phyloP scores from a whole-genome alignment of 2,797 vertebrate species.

The Lateolabrax maculatus region DNA sequence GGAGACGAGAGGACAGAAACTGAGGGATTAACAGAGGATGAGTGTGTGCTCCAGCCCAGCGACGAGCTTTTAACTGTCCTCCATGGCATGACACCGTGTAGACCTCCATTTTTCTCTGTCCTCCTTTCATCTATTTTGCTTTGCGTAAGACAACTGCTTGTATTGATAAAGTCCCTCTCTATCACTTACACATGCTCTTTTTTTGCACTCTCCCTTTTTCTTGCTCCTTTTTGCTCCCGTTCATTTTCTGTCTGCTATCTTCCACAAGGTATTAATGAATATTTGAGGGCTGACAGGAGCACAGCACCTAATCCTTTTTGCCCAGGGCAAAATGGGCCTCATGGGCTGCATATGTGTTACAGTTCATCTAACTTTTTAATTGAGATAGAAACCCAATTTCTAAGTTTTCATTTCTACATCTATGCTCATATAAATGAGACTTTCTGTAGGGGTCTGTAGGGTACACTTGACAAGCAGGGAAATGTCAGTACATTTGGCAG shows the following conservation, averaged over 20 bases:
- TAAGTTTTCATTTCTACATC: constrained; percentile 73
- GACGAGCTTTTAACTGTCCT: constrained; percentile 80
- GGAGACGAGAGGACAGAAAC: constrained; percentile 74
- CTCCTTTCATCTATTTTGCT: constrained; percentile 77
- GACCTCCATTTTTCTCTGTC: constrained; percentile 72
- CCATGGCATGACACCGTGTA: constrained; percentile 75
- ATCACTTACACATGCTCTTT: constrained; percentile 64
- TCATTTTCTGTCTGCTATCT: constrained; percentile 71
- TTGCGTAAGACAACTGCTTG: constrained; percentile 72
- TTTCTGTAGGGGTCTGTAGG: constrained; percentile 43
- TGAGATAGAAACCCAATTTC: constrained; percentile 77
- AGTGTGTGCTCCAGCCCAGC: constrained; percentile 67
- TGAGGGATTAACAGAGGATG: constrained; percentile 76
- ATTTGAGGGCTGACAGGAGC: constrained; percentile 78
- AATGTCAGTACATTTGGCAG: constrained; percentile 33
- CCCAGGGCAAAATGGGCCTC: constrained; percentile 75
- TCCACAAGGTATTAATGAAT: constrained; percentile 80
- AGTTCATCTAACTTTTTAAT: constrained; percentile 83
- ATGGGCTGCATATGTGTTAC: constrained; percentile 70
- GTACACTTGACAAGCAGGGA: constrained; percentile 22
- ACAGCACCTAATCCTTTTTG: constrained; percentile 78
- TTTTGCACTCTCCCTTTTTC: constrained; percentile 24
- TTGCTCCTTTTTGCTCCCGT: constrained; percentile 56
- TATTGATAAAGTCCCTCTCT: constrained; percentile 72
- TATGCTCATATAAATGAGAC: constrained; percentile 71